These are phyloP conservation scores for Polyergus mexicanus DNA, from an alignment of 1,140 invertebrate species.

Conservation along the genomic window DNA sequence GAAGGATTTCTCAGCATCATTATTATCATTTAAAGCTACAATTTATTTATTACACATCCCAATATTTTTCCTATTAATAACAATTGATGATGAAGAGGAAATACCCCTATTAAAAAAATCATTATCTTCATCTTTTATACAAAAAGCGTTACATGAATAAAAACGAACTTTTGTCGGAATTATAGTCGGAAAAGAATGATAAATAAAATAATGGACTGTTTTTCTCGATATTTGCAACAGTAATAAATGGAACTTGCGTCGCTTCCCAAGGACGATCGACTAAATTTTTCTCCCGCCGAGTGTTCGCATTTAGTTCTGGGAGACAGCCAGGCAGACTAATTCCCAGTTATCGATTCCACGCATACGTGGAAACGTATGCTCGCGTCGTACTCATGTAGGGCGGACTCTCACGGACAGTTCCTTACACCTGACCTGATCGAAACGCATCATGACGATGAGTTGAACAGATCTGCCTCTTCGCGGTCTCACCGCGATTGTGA, in stretches of 20 bases:
- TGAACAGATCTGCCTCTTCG: neutral
- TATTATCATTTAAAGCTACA: neutral
- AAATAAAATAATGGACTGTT: neutral
- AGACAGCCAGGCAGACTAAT: slow-evolving; percentile 81
- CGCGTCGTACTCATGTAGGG: slow-evolving; percentile 71
- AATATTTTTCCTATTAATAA: neutral
- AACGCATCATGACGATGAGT: slow-evolving; percentile 23
- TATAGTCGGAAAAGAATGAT: neutral
- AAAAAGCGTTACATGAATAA: neutral
- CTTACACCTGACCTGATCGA: slow-evolving; percentile 50
- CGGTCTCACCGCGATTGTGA: neutral
- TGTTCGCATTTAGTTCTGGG: slow-evolving; percentile 71
- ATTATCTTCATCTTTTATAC: neutral
- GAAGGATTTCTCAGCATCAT: neutral
- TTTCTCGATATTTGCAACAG: slow-evolving; percentile 7
- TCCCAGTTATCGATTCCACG: slow-evolving; percentile 81
- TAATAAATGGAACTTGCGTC: neutral
- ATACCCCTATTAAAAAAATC: neutral
- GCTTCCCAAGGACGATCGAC: slow-evolving; percentile 30
- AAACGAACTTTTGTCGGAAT: neutral
- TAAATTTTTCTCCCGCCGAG: slow-evolving; percentile 46
- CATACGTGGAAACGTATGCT: slow-evolving; percentile 74
- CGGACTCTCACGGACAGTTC: slow-evolving; percentile 45
- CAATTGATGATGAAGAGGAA: neutral
- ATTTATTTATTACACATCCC: neutral